Percentiles rank a stretch among this genome's conserved stretches.
Evolutionary conservation across 2,888 invertebrate species (phyloP).

Genomic region (Caenorhabditis japonica): DNA sequence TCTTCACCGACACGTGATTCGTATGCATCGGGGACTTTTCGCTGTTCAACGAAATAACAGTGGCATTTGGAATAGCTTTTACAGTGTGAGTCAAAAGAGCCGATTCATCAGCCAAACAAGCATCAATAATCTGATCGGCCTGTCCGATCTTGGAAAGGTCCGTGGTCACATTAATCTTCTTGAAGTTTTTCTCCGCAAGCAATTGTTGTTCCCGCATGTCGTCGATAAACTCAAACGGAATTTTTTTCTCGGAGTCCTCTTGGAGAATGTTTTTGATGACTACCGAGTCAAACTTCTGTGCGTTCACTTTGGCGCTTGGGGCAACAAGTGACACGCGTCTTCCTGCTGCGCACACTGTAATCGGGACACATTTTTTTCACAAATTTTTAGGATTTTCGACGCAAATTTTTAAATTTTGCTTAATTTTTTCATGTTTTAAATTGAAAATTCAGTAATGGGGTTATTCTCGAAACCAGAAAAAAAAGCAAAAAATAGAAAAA

Average conservation of each 20-base stretch:
- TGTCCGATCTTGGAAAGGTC: conserved; percentile 46
- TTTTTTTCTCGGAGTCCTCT: conserved; percentile 54
- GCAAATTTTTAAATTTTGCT: no score
- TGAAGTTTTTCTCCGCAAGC: conserved; percentile 47
- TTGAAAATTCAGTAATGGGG: no score
- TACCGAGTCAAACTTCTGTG: conserved; percentile 43
- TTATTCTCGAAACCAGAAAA: no score
- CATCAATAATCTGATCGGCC: conserved; percentile 53
- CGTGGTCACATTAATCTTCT: conserved; percentile 42
- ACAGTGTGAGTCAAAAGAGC: conserved; percentile 37
- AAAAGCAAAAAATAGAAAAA: no score
- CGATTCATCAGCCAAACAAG: conserved; percentile 41
- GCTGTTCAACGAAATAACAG: conserved; percentile 49
- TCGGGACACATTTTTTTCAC: neutral
- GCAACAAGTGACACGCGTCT: conserved; percentile 48
- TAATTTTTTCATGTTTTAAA: no score
- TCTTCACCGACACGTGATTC: conserved; percentile 52
- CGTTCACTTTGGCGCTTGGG: conserved; percentile 49
- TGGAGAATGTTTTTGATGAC: conserved; percentile 49
- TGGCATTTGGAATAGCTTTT: conserved; percentile 44
- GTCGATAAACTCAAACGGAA: conserved; percentile 52
- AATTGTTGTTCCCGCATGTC: conserved; percentile 47
- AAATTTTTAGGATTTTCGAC: no score
- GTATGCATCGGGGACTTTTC: conserved; percentile 49
- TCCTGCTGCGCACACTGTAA: conserved; percentile 50